Conservation (phyloP, 2,888 invertebrate species). For the Megalurothrips usitatus region DNA sequence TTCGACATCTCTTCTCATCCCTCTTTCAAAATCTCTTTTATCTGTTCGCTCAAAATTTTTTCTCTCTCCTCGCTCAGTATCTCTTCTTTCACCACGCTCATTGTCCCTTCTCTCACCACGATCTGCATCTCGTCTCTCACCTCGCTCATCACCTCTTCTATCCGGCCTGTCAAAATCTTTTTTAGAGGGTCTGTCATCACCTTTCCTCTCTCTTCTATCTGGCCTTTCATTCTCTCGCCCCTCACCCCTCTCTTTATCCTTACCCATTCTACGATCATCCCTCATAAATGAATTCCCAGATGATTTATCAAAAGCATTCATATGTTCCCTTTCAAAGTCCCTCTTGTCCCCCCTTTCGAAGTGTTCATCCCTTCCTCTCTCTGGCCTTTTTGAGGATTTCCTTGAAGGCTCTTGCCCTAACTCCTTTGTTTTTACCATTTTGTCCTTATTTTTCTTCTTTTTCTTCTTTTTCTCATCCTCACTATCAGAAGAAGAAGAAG, state of each 20-base stretch:
- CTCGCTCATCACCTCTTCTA: constrained; percentile 35
- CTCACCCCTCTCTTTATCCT: constrained; percentile 33
- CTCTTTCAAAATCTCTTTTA: constrained; percentile 29
- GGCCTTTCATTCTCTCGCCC: constrained; percentile 36
- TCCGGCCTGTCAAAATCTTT: constrained; percentile 36
- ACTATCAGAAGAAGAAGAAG: constrained; percentile 31
- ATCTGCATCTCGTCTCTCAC: constrained; percentile 37
- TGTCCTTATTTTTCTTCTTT: constrained; percentile 35
- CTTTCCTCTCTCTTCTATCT: constrained; percentile 35
- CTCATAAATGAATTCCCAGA: background rate
- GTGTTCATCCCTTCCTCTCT: constrained; percentile 34
- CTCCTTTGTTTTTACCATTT: constrained; percentile 34
- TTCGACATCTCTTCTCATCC: background rate
- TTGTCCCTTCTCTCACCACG: constrained; percentile 32
- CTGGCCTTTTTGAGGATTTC: constrained; percentile 32
- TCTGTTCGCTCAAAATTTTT: constrained; percentile 33
- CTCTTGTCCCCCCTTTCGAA: constrained; percentile 39
- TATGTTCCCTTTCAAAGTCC: constrained; percentile 37
- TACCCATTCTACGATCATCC: constrained; percentile 31
- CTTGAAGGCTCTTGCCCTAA: constrained; percentile 35
- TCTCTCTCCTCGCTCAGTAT: constrained; percentile 30
- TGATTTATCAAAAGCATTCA: constrained; percentile 9
- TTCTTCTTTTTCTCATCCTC: constrained; percentile 37
- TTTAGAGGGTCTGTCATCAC: constrained; percentile 38
- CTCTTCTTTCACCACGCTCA: constrained; percentile 42